Base-by-base conservation (phyloP, 2,797 vertebrate species). In the Parauchenoglanis ngamensis region DNA sequence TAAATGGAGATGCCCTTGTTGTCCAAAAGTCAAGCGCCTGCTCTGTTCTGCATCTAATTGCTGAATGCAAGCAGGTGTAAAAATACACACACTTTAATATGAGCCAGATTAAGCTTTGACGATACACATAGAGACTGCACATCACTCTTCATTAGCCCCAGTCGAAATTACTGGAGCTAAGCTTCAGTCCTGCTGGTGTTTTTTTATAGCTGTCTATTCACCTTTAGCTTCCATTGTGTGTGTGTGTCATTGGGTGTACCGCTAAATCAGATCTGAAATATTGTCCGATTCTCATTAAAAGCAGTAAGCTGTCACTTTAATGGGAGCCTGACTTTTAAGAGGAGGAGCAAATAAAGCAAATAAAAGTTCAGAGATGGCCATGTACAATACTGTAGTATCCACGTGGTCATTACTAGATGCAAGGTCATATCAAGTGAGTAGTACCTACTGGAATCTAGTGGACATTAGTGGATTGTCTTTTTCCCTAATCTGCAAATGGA, bases 221-320 rank as follows among this genome's bases (percentile, higher is more conserved):
- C 49, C 35, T 83, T 84, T 44, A 61, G 21, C 44, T 76, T 73
- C 57, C n/a, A 4, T 82, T 13, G 65, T 17, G 65, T 35, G 49
- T 80, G 57, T 67, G 25, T 87, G 61, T 73, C 65, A 23, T 57
- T 78, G 75, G 73, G 54, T 61, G 44, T 65, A 0, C 8, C 11
- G 59, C 35, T 7, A 59, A 80, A 63, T 87, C 61, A 78, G 78
- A 90, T 84, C 72, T 40, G 40, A 59, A 57, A 35, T 87, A 85
- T 59, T 76, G 46, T 84, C 77, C 10, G 54, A 72, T 85, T 78
- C 54, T 57, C 54, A 35, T n/a, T 56, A 35, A 79, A 35, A 52
- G 65, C 75, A 86, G 86, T 68, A 65, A 80, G 83, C 75, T 86
- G 84, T 75, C 85, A 75, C 70, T 72, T 87, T 87, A 90, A 84